Evolutionary conservation across 2,888 invertebrate genomes (phyloP).

Genomic region (Phlogophora meticulosa): DNA sequence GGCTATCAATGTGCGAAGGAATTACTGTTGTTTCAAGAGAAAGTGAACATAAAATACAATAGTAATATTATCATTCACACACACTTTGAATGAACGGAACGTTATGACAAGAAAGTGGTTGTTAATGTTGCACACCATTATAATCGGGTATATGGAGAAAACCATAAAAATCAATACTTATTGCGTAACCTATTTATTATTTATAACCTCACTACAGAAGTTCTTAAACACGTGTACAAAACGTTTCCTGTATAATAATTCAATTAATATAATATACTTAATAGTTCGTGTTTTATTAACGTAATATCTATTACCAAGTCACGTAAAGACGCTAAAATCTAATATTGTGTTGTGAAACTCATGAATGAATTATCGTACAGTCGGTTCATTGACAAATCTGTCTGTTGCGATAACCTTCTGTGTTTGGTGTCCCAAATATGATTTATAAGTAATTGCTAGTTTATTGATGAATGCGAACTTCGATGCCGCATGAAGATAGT

Average conservation of each 20-base stretch:
- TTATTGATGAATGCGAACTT: constrained; percentile 23
- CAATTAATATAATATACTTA: constrained; percentile 31
- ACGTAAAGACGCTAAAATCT: constrained; percentile 52
- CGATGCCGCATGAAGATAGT: constrained; percentile 13
- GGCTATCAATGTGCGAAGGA: constrained; percentile 9
- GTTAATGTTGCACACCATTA: neutral
- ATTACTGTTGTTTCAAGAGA: constrained; percentile 18
- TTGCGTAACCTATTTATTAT: constrained; percentile 27
- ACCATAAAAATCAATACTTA: constrained; percentile 14
- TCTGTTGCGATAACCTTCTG: constrained; percentile 64
- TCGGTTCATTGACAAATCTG: constrained; percentile 66
- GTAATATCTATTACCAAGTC: constrained; percentile 50
- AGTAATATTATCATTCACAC: constrained; percentile 12
- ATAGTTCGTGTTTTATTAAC: constrained; percentile 40
- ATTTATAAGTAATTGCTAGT: constrained; percentile 10
- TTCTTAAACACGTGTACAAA: constrained; percentile 25
- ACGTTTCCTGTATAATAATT: constrained; percentile 45
- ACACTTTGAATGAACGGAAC: constrained; percentile 17
- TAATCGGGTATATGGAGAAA: constrained; percentile 8
- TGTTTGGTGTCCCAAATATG: constrained; percentile 47
- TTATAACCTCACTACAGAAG: constrained; percentile 12
- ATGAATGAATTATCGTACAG: constrained; percentile 65
- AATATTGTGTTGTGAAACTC: constrained; percentile 55
- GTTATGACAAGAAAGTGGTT: constrained; percentile 20
- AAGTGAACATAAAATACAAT: constrained; percentile 23